phyloP scores from a whole-genome alignment of 2,797 vertebrate species.

The Karalla daura region DNA sequence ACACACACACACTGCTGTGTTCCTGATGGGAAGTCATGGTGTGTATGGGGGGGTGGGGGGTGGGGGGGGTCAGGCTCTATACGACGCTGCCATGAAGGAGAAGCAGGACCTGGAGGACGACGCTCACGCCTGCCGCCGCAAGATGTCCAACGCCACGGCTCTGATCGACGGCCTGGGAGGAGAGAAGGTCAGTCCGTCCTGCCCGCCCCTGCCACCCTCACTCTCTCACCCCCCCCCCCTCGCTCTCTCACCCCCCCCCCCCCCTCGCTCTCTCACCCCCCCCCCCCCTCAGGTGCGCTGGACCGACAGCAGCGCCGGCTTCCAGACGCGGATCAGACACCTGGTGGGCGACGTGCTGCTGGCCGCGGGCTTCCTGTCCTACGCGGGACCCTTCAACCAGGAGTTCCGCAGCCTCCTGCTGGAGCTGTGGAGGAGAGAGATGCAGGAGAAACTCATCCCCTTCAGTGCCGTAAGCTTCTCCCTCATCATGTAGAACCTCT shows the following conservation, averaged over 20 bases:
- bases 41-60: background rate
- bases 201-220: background rate
- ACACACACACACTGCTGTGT: too few relatives aligned
- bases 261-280: background rate
- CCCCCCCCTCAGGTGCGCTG: constrained; percentile 86
- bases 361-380: constrained; percentile 89
- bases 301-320: constrained; percentile 86
- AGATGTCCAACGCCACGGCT: constrained; percentile 87
- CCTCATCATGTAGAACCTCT: too few relatives aligned
- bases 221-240: background rate
- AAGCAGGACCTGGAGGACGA: constrained; percentile 86
- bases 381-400: constrained; percentile 90
- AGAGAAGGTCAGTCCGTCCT: constrained; percentile 82
- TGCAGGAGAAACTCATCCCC: constrained; percentile 82
- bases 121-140: constrained; percentile 84
- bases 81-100: constrained; percentile 85
- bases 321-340: constrained; percentile 85
- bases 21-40: too few relatives aligned
- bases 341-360: constrained; percentile 88
- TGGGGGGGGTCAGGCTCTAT: constrained; percentile 74
- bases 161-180: constrained; percentile 87
- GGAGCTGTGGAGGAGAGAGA: constrained; percentile 85
- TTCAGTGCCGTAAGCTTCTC: constrained; percentile 81
- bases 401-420: constrained; percentile 87
- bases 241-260: background rate